A percentile compares a stretch with the other conserved stretches of the same genome.
phyloP scores from a whole-genome alignment of 1,140 invertebrate genomes.

The Reticulitermes speratus region DNA sequence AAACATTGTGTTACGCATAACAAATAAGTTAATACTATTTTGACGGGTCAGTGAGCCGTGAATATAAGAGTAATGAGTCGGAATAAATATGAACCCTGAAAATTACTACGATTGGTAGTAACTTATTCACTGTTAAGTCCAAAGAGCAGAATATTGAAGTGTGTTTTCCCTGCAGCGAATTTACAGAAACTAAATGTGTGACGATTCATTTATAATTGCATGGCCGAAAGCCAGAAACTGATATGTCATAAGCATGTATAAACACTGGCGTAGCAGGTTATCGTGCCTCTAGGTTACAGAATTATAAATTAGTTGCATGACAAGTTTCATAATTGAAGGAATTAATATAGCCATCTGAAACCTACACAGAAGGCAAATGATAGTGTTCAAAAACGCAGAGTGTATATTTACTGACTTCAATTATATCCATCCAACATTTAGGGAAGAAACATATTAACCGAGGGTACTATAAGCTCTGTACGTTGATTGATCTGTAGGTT shows the following conservation, averaged over 20 bases:
- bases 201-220: background rate
- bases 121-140: too few species aligned
- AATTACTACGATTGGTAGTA: too few species aligned
- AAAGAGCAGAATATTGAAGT: too few species aligned
- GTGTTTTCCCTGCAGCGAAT: too few species aligned
- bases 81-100: too few species aligned
- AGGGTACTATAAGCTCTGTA: background rate
- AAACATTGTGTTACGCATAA: too few species aligned
- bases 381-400: background rate
- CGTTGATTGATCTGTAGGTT: too few species aligned
- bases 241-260: background rate
- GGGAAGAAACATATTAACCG: background rate
- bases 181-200: too few species aligned
- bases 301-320: slow-evolving; percentile 3
- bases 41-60: too few species aligned
- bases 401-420: background rate
- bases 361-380: background rate
- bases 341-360: background rate
- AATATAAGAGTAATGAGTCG: too few species aligned
- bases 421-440: background rate
- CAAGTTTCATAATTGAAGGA: background rate
- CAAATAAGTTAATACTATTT: too few species aligned
- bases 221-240: background rate
- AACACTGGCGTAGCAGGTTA: background rate
- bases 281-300: background rate